These are phyloP conservation scores for Ischnura elegans DNA, from an alignment of 2,888 invertebrate species.

Conservation along the genomic window DNA sequence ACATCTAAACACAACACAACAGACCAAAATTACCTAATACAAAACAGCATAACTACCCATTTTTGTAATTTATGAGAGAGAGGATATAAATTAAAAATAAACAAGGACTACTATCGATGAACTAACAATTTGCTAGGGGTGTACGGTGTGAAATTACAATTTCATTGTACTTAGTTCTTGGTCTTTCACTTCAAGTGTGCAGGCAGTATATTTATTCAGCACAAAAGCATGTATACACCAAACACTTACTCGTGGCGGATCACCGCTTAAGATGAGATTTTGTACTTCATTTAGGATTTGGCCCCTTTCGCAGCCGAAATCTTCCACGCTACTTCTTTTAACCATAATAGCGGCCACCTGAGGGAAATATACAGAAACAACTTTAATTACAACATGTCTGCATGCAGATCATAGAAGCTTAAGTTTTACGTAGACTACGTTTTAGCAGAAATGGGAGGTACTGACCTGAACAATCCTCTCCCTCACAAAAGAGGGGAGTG, in stretches of 20 bases:
- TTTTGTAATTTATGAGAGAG: too few relatives aligned
- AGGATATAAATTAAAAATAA: too few relatives aligned
- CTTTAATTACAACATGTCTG: background rate
- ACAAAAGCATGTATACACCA: slow-evolving; percentile 25
- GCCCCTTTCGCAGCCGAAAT: slow-evolving; percentile 84
- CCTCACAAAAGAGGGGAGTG: slow-evolving; percentile 87
- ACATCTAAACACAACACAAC: too few relatives aligned
- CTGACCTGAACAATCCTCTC: slow-evolving; percentile 85
- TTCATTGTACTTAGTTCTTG: too few relatives aligned
- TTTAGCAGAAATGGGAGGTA: background rate
- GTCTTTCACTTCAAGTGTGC: background rate
- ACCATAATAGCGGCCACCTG: slow-evolving; percentile 92
- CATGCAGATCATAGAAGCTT: slow-evolving; percentile 56
- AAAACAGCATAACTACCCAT: too few relatives aligned
- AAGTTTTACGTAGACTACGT: slow-evolving; percentile 72
- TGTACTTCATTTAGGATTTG: slow-evolving; percentile 87
- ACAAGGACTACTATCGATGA: too few relatives aligned
- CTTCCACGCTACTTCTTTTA: slow-evolving; percentile 90
- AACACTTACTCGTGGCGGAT: slow-evolving; percentile 82
- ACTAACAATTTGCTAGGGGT: too few relatives aligned
- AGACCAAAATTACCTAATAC: too few relatives aligned
- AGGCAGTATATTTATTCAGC: background rate
- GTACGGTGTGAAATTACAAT: too few relatives aligned
- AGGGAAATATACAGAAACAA: slow-evolving; percentile 74
- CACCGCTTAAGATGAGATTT: slow-evolving; percentile 85